These are phyloP conservation scores for Amphipoea lucens DNA, from an alignment of 2,888 invertebrate species.

Conservation along the genomic window DNA sequence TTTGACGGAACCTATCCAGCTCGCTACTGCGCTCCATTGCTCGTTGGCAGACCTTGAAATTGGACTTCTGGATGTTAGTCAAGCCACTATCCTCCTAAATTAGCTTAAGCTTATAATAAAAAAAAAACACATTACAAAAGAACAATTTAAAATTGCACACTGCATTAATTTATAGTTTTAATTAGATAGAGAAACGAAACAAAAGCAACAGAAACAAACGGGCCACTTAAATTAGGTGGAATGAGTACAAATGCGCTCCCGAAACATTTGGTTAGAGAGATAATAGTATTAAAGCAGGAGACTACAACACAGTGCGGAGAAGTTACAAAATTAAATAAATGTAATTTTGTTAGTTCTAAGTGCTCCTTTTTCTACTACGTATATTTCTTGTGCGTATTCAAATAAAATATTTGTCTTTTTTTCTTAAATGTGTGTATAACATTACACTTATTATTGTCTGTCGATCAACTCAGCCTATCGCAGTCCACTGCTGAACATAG, in stretches of 20 bases:
- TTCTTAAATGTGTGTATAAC: too few relatives aligned
- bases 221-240: constrained; percentile 22
- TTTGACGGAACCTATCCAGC: too few relatives aligned
- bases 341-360: too few relatives aligned
- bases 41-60: too few relatives aligned
- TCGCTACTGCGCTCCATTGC: too few relatives aligned
- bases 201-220: constrained; percentile 26
- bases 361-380: too few relatives aligned
- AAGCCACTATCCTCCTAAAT: neutral
- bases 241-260: constrained; percentile 27
- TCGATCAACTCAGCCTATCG: too few relatives aligned
- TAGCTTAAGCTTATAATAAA: neutral
- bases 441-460: too few relatives aligned
- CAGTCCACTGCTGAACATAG: too few relatives aligned
- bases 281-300: constrained; percentile 19
- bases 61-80: too few relatives aligned
- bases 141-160: neutral
- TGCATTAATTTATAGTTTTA: constrained; percentile 16
- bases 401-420: too few relatives aligned
- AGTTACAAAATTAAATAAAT: neutral
- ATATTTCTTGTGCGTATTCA: too few relatives aligned
- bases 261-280: constrained; percentile 24
- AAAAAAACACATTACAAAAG: neutral
- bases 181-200: constrained; percentile 18
- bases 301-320: neutral